These are phyloP conservation scores for Mimachlamys varia DNA, from an alignment of 2,888 invertebrate genomes.

Conservation along the genomic window DNA sequence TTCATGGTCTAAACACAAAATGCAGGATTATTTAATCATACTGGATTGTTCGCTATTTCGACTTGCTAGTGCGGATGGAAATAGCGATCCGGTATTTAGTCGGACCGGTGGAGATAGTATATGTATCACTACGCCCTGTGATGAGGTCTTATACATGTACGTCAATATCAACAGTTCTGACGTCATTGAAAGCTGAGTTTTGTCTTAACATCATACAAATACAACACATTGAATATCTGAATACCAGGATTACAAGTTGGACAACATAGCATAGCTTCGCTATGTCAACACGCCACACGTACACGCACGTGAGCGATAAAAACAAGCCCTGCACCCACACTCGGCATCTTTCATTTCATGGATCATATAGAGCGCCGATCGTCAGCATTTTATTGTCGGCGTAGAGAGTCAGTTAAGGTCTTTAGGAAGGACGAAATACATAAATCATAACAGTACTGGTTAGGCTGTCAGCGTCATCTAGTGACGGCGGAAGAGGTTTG, in stretches of 20 bases:
- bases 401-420: not conserved
- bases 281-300: not conserved
- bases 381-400: conserved; percentile 27
- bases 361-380: conserved; percentile 3
- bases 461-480: not conserved
- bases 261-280: not conserved
- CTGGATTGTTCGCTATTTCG: too few species aligned
- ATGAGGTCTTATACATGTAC: too few species aligned
- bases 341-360: conserved; percentile 34
- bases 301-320: not conserved
- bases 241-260: not conserved
- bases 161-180: too few species aligned
- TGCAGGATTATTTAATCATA: too few species aligned
- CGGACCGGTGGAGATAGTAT: too few species aligned
- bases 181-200: not conserved
- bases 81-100: too few species aligned
- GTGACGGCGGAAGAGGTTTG: not conserved
- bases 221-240: not conserved
- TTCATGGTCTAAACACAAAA: too few species aligned
- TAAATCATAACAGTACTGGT: not conserved
- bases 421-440: not conserved
- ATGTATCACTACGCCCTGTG: too few species aligned
- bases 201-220: not conserved
- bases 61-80: too few species aligned
- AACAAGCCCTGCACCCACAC: not conserved